Base-by-base conservation (phyloP, 2,888 invertebrate genomes). In the Scaeva pyrastri region DNA sequence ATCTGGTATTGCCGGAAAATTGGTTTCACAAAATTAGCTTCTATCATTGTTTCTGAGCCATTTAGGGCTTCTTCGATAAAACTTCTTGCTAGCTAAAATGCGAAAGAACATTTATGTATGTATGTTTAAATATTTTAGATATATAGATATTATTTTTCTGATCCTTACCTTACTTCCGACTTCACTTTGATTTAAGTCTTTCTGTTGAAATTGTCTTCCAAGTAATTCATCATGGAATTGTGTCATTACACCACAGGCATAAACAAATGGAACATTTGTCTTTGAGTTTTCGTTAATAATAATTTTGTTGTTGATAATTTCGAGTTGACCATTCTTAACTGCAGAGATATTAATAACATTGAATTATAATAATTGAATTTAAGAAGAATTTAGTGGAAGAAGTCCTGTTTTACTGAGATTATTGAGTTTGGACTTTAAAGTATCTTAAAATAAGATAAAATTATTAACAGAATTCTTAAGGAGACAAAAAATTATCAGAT, bases 181-280 rank as follows among this genome's bases (percentile, higher is more conserved):
- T 23, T 86, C 86, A 11, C 68, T 31, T 82, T 86, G 86, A 31
- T 82, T 82, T 8, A 52, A 60, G 26, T 56, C 45, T 50, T 19
- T n/a, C 19, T 86, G 86, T 31, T 86, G 77, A 2, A 10, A 1
- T n/a, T 74, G 66, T 6, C 31, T 71, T 3, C 66, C 60, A 5
- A 48, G 64, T 14, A 82, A 39, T 4, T 23, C 7, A 0, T 70
- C 56, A 16, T 58, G 19, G 2, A 78, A 86, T 26, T 71, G 43
- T 1, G 82, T 55, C 45, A 58, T 45, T n/a, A 36, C 43, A 2
- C 86, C 86, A 1, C 73, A 70, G 1, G 82, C 82, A 23, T 82
- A 86, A 1, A 86, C 52, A 39, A 2, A 45, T 8, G 86, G 86
- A 11, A 86, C 26, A 60, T 58, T 86, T 14, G 86, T 86, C 23